Evolutionary conservation across 2,797 vertebrate genomes (phyloP), one percentile per base, ranked within the genome.

Genomic region (Hydrocynus forskahlii): DNA sequence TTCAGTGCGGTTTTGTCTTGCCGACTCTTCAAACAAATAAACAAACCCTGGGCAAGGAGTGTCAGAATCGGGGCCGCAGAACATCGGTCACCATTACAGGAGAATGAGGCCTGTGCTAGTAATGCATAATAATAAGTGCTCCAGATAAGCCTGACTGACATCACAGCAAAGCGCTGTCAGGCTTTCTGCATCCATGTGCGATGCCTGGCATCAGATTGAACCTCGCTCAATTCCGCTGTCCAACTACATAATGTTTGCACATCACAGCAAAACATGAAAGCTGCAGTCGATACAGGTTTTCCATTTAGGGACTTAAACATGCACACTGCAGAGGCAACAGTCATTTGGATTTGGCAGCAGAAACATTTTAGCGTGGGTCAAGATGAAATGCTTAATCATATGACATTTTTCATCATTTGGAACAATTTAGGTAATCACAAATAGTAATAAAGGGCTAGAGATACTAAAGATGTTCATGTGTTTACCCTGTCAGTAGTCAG

Each of bases 121-220:
- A 14, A 57, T 69, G 21, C 29, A 59, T 68, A 59, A 29, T 4
- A 59, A 45, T 5, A 5, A 45, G 50, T 0, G 2, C 6, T 69
- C 38, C 40, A 1, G 50, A 40, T 66, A 54, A 67, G 48, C n/a
- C 2, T 16, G 62, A 38, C 48, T 21, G 29, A 55, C 76, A 29
- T 21, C 43, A 3, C 17, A 52, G 63, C 16, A n/a, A 2, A 68
- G 66, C 45, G 66, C 75, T 68, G 19, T 77, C 63, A 77, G 54
- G 38, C 29, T 2, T 17, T 70, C 7, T 48, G 40, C 43, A 63
- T 54, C 25, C 9, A 50, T 10, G 35, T 63, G 25, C 8, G 17
- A 55, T 17, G 8, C 38, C n/a, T 55, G 38, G 2, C 12, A 25
- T 68, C 64, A 59, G 38, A 69, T 35, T 17, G 6, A 38, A 13